phyloP scores from a whole-genome alignment of 2,797 vertebrate species.

The Iguana delicatissima region DNA sequence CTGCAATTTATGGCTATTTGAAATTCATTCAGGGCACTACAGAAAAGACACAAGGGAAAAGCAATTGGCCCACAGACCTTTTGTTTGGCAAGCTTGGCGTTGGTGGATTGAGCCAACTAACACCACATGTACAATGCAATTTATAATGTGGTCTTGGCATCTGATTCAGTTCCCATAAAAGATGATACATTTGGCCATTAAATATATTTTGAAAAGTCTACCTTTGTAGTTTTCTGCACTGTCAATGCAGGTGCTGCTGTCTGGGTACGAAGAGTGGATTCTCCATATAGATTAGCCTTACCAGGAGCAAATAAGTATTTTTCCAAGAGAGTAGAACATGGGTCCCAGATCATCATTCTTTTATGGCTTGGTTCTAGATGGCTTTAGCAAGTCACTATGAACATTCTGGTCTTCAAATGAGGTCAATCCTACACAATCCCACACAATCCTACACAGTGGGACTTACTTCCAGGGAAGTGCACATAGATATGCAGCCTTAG shows the following conservation, averaged over 20 bases:
- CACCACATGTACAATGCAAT: background rate
- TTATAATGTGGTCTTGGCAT: background rate
- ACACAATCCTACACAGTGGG: background rate
- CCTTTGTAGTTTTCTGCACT: background rate
- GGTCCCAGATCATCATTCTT: too few relatives aligned
- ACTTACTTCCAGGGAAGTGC: background rate
- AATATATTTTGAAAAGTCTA: conserved; percentile 1
- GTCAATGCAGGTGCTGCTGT: background rate
- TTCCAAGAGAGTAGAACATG: background rate
- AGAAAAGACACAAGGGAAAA: background rate
- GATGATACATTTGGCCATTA: background rate
- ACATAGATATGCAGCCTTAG: background rate
- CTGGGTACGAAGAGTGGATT: background rate
- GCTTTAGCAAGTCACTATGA: too few relatives aligned
- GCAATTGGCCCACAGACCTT: background rate
- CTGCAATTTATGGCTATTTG: background rate
- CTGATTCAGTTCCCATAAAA: background rate
- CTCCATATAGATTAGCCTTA: background rate
- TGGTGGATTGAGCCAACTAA: background rate
- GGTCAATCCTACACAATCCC: background rate
- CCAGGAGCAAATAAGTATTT: background rate
- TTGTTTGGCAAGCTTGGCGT: background rate
- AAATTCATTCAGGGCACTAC: background rate
- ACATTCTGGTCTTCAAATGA: background rate
- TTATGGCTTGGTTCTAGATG: too few relatives aligned